Evolutionary conservation across 2,888 invertebrate genomes (phyloP).

Genomic region (Caenorhabditis afra): DNA sequence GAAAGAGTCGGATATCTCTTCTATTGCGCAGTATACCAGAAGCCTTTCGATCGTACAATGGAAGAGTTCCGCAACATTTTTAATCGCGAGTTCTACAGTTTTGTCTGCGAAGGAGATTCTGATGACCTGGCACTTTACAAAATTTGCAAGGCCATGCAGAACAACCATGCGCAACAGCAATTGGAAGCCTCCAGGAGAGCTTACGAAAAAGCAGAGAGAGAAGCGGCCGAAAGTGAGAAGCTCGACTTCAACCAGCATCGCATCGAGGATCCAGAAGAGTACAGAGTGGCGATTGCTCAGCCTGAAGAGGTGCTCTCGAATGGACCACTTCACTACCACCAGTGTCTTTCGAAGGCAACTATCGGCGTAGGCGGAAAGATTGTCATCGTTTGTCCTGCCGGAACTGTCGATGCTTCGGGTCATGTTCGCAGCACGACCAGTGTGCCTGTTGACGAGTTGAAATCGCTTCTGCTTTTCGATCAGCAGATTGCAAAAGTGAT

Average conservation of each 20-base stretch:
- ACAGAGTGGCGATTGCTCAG: conserved; percentile 18
- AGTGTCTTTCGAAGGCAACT: conserved; percentile 57
- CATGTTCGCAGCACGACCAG: conserved; percentile 36
- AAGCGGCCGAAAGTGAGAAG: conserved; percentile 44
- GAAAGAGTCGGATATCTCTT: conserved; percentile 63
- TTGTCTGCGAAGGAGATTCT: conserved; percentile 54
- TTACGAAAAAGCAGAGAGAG: conserved; percentile 52
- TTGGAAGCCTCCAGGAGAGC: conserved; percentile 46
- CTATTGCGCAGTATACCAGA: conserved; percentile 62
- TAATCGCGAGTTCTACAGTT: conserved; percentile 65
- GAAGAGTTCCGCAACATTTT: conserved; percentile 63
- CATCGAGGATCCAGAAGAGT: conserved; percentile 27
- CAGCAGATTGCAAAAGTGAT: conserved; percentile 59
- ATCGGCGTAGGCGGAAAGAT: conserved; percentile 65
- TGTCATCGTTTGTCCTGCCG: conserved; percentile 50
- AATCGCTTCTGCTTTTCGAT: conserved; percentile 45
- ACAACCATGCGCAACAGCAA: conserved; percentile 41
- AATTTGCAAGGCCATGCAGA: conserved; percentile 62
- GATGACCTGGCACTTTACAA: conserved; percentile 58
- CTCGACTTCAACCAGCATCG: conserved; percentile 53
- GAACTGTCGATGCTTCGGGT: conserved; percentile 37
- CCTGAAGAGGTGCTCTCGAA: conserved; percentile 53
- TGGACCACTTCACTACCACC: conserved; percentile 62
- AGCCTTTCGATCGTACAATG: conserved; percentile 48
- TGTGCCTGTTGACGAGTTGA: conserved; percentile 61